Percentiles rank a stretch among this genome's conserved stretches.
Evolutionary conservation across 2,888 invertebrate species (phyloP).

Genomic region (Agrypnus murinus): DNA sequence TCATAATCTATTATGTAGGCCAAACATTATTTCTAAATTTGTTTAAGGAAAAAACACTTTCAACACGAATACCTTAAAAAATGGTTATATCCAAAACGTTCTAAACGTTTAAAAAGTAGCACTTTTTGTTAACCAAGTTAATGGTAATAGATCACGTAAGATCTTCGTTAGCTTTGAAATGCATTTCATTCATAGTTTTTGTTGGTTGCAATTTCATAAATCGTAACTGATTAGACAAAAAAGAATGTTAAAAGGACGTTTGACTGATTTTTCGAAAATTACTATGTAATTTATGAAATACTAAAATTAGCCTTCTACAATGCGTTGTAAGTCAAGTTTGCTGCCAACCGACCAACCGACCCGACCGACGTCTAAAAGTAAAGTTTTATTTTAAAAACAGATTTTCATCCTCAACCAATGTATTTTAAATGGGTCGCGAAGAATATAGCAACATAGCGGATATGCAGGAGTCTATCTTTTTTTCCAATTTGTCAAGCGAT

Average conservation of each 20-base stretch:
- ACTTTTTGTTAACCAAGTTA: conserved; percentile 3
- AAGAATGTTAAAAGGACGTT: too few species aligned
- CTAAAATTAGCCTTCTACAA: conserved; percentile 3
- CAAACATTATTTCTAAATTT: too few species aligned
- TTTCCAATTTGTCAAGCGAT: conserved; percentile 3
- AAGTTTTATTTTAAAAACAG: conserved; percentile 20
- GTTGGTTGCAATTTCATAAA: too few species aligned
- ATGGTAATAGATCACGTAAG: conserved; percentile 31
- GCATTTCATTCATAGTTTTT: too few species aligned
- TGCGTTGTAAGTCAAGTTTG: neutral
- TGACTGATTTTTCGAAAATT: too few species aligned
- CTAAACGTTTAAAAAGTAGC: conserved; percentile 12
- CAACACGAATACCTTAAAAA: too few species aligned
- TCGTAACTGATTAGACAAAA: too few species aligned
- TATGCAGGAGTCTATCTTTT: conserved; percentile 6
- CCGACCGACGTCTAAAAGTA: conserved; percentile 6
- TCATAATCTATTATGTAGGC: too few species aligned
- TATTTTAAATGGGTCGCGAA: conserved; percentile 28
- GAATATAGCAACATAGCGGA: conserved; percentile 15
- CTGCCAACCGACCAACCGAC: neutral
- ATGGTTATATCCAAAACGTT: too few species aligned
- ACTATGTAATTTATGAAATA: neutral
- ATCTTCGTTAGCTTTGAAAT: conserved; percentile 29
- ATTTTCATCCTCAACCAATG: conserved; percentile 12
- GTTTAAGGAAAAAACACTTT: too few species aligned